Conservation (phyloP, 2,113 vertebrate genomes). For the Eonycteris spelaea region DNA sequence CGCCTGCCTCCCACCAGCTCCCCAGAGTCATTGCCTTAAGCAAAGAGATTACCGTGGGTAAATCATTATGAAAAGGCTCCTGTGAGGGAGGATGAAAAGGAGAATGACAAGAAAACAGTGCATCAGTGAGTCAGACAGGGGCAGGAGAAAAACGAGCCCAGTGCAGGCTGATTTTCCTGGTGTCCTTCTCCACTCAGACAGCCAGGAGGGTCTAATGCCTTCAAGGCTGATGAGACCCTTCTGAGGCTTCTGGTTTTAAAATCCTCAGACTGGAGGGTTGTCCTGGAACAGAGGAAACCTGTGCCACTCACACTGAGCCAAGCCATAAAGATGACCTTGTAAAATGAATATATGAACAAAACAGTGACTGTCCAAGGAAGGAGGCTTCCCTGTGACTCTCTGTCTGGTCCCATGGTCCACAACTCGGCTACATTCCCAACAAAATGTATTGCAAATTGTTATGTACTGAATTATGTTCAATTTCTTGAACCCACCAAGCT, state of each 20-base stretch:
- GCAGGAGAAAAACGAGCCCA: not conserved
- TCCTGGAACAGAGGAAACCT: not conserved
- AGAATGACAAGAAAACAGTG: not conserved
- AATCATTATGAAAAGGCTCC: not conserved
- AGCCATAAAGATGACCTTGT: not conserved
- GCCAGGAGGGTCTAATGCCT: not conserved
- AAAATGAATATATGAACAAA: not conserved
- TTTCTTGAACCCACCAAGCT: not conserved
- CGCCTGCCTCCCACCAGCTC: not conserved
- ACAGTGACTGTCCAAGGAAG: not conserved
- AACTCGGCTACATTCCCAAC: not conserved
- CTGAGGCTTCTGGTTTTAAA: not conserved
- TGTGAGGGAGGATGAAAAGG: not conserved
- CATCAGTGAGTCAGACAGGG: not conserved
- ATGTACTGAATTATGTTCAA: not conserved
- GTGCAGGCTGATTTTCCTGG: not conserved
- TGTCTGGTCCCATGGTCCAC: not conserved
- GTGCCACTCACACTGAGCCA: rapidly evolving
- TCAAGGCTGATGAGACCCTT: not conserved
- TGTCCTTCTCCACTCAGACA: not conserved
- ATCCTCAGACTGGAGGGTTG: not conserved
- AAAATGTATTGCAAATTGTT: not conserved
- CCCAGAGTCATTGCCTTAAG: not conserved
- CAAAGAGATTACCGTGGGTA: not conserved
- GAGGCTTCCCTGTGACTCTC: not conserved